Conservation (phyloP, 2,113 vertebrate genomes). For the Grallaria varia region DNA sequence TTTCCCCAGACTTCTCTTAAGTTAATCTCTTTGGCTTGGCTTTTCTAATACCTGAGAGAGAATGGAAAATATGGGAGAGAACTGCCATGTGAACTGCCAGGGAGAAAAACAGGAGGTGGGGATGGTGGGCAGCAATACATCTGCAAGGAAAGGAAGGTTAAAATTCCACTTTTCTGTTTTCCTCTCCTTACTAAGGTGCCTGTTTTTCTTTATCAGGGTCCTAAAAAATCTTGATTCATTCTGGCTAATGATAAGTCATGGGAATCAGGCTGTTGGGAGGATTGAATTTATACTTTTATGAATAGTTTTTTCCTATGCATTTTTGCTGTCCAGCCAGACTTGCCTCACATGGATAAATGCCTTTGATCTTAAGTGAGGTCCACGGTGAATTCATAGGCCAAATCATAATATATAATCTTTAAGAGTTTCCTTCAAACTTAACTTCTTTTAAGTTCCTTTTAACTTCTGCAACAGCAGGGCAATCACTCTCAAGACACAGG, state of each 20-base stretch:
- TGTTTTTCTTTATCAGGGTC: neutral
- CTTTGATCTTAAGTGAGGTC: conserved; percentile 33
- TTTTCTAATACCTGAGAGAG: conserved; percentile 9
- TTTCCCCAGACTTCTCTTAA: conserved; percentile 7
- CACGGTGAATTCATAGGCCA: neutral
- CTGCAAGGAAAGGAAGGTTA: neutral
- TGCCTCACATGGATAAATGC: neutral
- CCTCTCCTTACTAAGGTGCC: neutral
- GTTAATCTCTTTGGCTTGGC: neutral
- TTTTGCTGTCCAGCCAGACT: conserved; percentile 23
- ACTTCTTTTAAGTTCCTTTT: neutral
- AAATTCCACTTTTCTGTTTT: neutral
- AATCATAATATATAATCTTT: neutral
- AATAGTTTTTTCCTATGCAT: neutral
- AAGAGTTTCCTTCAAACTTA: conserved; percentile 18
- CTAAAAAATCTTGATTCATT: neutral
- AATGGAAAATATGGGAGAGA: no score
- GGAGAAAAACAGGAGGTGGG: neutral
- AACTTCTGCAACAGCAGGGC: neutral
- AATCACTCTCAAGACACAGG: neutral
- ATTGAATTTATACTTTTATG: neutral
- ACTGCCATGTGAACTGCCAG: conserved; percentile 22
- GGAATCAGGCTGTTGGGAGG: neutral
- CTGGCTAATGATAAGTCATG: neutral
- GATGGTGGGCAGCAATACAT: neutral